Base-by-base conservation (phyloP, 2,113 vertebrate species). In the Stegastes partitus region DNA sequence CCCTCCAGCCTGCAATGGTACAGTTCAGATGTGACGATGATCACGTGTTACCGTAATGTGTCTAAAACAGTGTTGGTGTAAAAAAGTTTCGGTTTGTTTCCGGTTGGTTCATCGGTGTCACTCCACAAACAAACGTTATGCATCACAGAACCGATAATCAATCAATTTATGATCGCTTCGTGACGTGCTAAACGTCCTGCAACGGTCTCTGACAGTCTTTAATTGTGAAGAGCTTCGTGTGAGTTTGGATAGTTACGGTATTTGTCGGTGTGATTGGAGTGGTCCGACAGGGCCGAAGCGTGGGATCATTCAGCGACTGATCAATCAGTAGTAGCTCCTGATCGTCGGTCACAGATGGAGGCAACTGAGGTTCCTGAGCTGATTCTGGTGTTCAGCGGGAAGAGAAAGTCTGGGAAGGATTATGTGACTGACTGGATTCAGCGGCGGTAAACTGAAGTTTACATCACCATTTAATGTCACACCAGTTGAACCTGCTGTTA, bases 321-420 rank as follows among this genome's bases (percentile, higher is more conserved):
- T 39, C 22, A 26, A 49, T 47, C 16, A 16, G 26, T 2, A 19
- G 8, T 10, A 12, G 7, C 18, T 23, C 18, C 19, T 45, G 49
- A 42, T 19, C 11, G n/a, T 34, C n/a, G 18, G 21, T 23, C 14
- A 11, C 10, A 2, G 22, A 4, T 25, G 47, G 47, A 42, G 12
- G 12, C 15, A 21, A 49, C 15, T 2, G 77, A 81, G 39, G 31
- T 34, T 34, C 93, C 94, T 0, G 37, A 59, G 62, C 63, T 91
- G 25, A 57, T 95, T 28, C 86, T 95, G 45, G 58, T 95, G 34
- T 94, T 95, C 76, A 94, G 94, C 23, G 95, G 95, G 37, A 95
- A 95, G 67, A 81, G 94, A 23, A 95, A 95, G 66, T 95, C 94
- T 11, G 95, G 95, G 0, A 95, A 95, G 42, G 95, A 95, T 51